These are phyloP conservation scores for Arctia plantaginis DNA, from an alignment of 2,888 invertebrate genomes.

Conservation along the genomic window DNA sequence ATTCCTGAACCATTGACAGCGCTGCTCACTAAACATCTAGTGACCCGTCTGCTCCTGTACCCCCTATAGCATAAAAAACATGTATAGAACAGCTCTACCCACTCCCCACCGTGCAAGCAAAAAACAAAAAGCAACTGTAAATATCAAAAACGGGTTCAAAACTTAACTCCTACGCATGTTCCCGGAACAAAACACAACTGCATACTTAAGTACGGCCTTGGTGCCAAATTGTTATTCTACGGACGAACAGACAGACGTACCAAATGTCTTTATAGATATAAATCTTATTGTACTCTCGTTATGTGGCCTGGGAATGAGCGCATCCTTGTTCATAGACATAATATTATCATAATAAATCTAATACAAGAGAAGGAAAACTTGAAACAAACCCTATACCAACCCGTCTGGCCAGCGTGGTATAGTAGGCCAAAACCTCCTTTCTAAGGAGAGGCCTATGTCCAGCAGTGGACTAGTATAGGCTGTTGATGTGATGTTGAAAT, in stretches of 20 bases:
- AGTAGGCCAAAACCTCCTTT: too few species aligned
- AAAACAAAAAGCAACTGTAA: not conserved
- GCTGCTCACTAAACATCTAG: too few species aligned
- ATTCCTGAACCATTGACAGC: too few species aligned
- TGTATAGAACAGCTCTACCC: not conserved
- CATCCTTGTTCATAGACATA: constrained; percentile 3
- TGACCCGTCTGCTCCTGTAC: too few species aligned
- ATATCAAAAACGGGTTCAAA: not conserved
- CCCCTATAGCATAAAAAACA: too few species aligned
- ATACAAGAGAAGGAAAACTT: too few species aligned
- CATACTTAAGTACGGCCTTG: constrained; percentile 23
- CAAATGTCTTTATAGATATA: constrained; percentile 15
- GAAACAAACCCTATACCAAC: too few species aligned
- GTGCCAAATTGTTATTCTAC: constrained; percentile 18
- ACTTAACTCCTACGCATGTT: not conserved
- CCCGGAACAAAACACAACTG: not conserved
- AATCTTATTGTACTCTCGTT: constrained; percentile 13
- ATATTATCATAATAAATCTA: not conserved
- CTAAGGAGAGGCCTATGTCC: too few species aligned
- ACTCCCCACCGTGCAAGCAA: not conserved
- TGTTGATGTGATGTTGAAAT: too few species aligned
- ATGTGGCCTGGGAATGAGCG: not conserved
- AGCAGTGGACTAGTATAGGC: too few species aligned
- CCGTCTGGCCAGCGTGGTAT: too few species aligned
- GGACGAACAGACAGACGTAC: constrained; percentile 5